Conservation (phyloP, 1,140 invertebrate species). For the Subanguina moxae region DNA sequence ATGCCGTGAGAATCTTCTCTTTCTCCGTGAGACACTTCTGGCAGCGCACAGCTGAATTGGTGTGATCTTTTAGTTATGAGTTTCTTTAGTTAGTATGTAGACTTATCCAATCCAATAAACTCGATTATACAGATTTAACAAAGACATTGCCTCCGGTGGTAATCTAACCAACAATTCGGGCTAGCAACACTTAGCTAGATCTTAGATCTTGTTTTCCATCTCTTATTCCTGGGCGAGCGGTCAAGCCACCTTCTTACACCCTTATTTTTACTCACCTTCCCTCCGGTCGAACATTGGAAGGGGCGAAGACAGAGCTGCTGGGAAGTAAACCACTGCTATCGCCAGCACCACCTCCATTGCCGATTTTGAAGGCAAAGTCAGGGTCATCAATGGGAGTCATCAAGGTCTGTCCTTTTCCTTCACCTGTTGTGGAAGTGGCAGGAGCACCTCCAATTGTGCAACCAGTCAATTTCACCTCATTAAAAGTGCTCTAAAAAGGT, state of each 20-base stretch:
- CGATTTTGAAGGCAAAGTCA: neutral
- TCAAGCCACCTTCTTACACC: too few relatives aligned
- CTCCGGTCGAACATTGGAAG: slow-evolving; percentile 33
- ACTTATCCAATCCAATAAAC: slow-evolving; percentile 1
- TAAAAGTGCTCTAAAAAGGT: slow-evolving; percentile 32
- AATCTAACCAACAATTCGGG: too few relatives aligned
- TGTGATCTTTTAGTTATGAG: slow-evolving; percentile 11
- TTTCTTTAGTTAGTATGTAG: slow-evolving; percentile 7
- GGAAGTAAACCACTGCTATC: neutral
- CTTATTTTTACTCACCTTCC: slow-evolving; percentile 6
- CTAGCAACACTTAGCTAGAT: too few relatives aligned
- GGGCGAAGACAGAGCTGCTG: neutral
- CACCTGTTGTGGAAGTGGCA: slow-evolving; percentile 6
- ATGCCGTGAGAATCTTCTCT: slow-evolving; percentile 48
- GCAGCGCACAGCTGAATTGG: slow-evolving; percentile 61
- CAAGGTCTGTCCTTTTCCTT: slow-evolving; percentile 4
- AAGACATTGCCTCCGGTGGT: slow-evolving; percentile 13
- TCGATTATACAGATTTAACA: neutral
- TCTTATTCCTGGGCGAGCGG: too few relatives aligned
- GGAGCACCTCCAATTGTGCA: slow-evolving; percentile 62
- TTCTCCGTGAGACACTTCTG: slow-evolving; percentile 56
- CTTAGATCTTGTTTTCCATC: too few relatives aligned
- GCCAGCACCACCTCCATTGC: neutral
- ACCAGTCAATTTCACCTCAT: slow-evolving; percentile 64
- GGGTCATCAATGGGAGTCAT: neutral